phyloP scores from a whole-genome alignment of 2,888 invertebrate species.

The Drosophila subquinaria region DNA sequence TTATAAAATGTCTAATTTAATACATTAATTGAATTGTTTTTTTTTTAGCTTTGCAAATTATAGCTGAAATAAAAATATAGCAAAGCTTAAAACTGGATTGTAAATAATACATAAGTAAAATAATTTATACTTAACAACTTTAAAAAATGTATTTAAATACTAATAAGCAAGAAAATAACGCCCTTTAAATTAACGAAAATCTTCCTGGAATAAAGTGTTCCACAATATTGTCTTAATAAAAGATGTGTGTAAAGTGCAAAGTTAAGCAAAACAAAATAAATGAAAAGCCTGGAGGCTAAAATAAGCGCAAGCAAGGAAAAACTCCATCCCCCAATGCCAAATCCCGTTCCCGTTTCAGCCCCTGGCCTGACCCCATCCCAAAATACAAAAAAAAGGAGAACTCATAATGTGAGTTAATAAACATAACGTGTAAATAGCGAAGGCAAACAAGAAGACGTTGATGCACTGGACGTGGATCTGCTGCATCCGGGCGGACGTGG shows the following conservation, averaged over 20 bases:
- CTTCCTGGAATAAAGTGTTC: background rate
- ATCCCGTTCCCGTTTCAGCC: background rate
- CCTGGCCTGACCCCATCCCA: background rate
- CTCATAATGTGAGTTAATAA: conserved; percentile 80
- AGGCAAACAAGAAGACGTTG: conserved; percentile 55
- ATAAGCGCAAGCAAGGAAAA: conserved; percentile 12
- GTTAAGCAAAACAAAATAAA: conserved; percentile 47
- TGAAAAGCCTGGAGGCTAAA: conserved; percentile 47
- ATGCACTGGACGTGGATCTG: conserved; percentile 23
- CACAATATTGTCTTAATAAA: conserved; percentile 39
- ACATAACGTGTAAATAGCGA: conserved; percentile 73
- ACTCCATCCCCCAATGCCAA: conserved; percentile 5
- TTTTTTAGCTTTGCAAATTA: too few relatives aligned
- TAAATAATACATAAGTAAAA: too few relatives aligned
- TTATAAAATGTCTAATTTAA: too few relatives aligned
- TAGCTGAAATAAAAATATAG: too few relatives aligned
- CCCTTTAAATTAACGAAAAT: conserved; percentile 1
- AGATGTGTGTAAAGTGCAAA: conserved; percentile 53
- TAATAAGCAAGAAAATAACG: background rate
- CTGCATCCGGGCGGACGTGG: conserved; percentile 67
- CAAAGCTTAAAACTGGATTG: too few relatives aligned
- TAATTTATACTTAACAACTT: too few relatives aligned
- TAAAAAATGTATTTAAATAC: background rate
- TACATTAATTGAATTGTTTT: too few relatives aligned
- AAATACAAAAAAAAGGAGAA: conserved; percentile 27